A percentile compares a stretch with the other conserved stretches of the same genome.
Evolutionary conservation across 2,113 vertebrate species (phyloP).

Genomic region (Oncorhynchus keta): DNA sequence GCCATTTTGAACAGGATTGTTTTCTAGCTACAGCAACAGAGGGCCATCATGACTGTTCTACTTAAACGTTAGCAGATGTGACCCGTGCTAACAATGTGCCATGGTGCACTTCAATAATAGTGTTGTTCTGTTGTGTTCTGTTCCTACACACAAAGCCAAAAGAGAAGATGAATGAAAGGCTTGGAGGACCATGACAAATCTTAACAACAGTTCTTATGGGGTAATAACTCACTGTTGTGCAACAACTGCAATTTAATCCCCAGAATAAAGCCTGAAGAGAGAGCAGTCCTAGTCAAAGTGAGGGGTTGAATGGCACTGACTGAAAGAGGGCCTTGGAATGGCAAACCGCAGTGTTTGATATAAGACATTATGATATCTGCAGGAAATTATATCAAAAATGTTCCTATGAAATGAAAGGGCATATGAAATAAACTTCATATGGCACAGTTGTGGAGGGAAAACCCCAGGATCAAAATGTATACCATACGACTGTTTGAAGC

Average conservation of each 20-base stretch:
- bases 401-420: background rate
- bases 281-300: background rate
- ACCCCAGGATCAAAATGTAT: background rate
- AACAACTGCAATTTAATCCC: background rate
- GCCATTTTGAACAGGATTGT: background rate
- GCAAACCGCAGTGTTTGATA: background rate
- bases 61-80: background rate
- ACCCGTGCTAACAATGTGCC: background rate
- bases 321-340: slow-evolving; percentile 2
- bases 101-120: background rate
- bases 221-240: slow-evolving; percentile 2
- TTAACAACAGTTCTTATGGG: background rate
- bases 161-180: slow-evolving; percentile 3
- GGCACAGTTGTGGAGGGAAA: background rate
- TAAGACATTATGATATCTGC: background rate
- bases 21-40: background rate
- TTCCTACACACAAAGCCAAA: background rate
- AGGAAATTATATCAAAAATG: background rate
- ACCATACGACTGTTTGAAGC: background rate
- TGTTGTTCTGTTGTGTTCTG: background rate
- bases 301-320: background rate
- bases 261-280: background rate
- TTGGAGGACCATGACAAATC: slow-evolving; percentile 6
- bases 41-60: background rate
- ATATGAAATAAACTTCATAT: background rate